Percentiles rank a stretch among this genome's conserved stretches.
Evolutionary conservation across 30 jellyfish, hydroid and myxozoan genomes (phyloP).

Genomic region (Catostylus mosaicus): DNA sequence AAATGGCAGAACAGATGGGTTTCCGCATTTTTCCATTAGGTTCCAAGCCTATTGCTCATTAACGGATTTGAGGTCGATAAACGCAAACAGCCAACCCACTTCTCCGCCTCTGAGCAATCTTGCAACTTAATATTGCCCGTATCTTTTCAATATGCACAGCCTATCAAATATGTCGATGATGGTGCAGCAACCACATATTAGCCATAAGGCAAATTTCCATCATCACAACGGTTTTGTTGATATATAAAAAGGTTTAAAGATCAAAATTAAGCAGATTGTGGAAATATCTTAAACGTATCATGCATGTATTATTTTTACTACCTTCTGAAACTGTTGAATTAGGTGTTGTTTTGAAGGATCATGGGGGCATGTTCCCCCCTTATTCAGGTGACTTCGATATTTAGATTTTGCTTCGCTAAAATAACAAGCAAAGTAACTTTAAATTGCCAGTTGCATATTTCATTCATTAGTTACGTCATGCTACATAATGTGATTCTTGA

Average conservation of each 20-base stretch:
- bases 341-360: too few species aligned
- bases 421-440: too few species aligned
- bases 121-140: conserved; percentile 25
- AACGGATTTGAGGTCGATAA: conserved; percentile 57
- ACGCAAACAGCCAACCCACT: conserved; percentile 61
- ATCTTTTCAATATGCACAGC: conserved; percentile 32
- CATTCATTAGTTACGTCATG: too few species aligned
- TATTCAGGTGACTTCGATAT: too few species aligned
- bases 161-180: conserved; percentile 50
- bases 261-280: conserved; percentile 24
- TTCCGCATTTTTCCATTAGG: conserved; percentile 43
- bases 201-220: conserved; percentile 25
- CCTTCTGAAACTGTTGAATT: too few species aligned
- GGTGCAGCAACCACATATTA: conserved; percentile 56
- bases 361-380: too few species aligned
- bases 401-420: too few species aligned
- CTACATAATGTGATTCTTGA: too few species aligned
- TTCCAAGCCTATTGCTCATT: conserved; percentile 33
- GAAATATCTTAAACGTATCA: too few species aligned
- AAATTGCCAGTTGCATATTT: too few species aligned
- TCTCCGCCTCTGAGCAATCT: conserved; percentile 71
- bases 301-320: too few species aligned
- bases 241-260: neutral
- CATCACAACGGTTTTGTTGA: conserved; percentile 36
- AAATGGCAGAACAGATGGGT: conserved; percentile 8